Evolutionary conservation across 2,888 invertebrate species (phyloP), one percentile per base, ranked within the genome.

Genomic region (Desoria tigrina): DNA sequence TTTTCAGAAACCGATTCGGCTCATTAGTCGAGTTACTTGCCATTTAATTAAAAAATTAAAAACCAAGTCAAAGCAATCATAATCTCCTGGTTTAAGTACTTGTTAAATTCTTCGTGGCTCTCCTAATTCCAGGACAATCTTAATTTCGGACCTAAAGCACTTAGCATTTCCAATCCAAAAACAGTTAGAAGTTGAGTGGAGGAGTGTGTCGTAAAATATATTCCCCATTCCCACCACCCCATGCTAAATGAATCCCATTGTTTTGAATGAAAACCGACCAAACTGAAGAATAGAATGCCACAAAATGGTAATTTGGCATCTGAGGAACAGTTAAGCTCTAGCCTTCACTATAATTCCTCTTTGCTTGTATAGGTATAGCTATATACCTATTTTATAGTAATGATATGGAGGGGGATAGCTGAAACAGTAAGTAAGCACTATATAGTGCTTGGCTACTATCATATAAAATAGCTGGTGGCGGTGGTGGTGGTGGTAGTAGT

Each of bases 291-390:
- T 42, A 9, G 45, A 58, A 58, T 58, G 58, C 58, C 58, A 58
- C 58, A 58, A 58, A 57, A 58, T 58, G 58, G 58, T 58, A 58
- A 58, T n/a, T n/a, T 58, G 58, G 58, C 58, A 18, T 32, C n/a
- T 18, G 45, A 45, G 58, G 28, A 49, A 58, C 16, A 42, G 45
- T 58, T 37, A 24, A 26, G 58, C 21, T 14, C 6, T 45, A 16
- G 6, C 56, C 37, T 14, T 39, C 21, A 28, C 55, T 21, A 21
- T 45, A 11, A 45, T 45, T 45, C 4, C 21, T 21, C 6, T 11
- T n/a, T 21, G n/a, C 6, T 6, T 45, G 21, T 45, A 45, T 39
- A 9, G 9, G 39, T 39, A 39, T 39, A 39, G 16, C 39, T 39
- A 26, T n/a, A n/a, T n/a, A n/a, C n/a, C n/a, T n/a, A n/a, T n/a